These are phyloP conservation scores for Whitmania pigra DNA, from an alignment of 1,140 invertebrate genomes.

Conservation along the genomic window DNA sequence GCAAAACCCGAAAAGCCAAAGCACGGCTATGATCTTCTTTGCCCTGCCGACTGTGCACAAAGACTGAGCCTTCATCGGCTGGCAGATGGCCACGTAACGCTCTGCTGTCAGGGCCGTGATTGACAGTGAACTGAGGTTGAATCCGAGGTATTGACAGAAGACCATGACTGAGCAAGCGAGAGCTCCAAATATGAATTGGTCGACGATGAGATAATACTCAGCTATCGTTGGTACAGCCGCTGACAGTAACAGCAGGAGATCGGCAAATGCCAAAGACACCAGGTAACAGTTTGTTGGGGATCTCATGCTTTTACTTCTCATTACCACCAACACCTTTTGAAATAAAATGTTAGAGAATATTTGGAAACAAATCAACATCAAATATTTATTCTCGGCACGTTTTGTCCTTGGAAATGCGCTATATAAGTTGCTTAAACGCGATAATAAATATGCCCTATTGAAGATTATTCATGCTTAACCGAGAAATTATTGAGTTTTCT, in stretches of 20 bases:
- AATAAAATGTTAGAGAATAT: too few species aligned
- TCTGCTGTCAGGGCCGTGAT: slow-evolving; percentile 88
- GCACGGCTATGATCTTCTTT: slow-evolving; percentile 43
- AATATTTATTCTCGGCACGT: too few species aligned
- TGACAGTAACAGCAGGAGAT: slow-evolving; percentile 47
- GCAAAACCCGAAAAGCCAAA: slow-evolving; percentile 46
- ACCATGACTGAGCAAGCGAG: slow-evolving; percentile 48
- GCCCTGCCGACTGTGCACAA: slow-evolving; percentile 46
- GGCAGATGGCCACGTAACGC: slow-evolving; percentile 80
- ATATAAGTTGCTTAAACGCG: too few species aligned
- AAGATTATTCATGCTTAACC: too few species aligned
- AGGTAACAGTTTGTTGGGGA: slow-evolving; percentile 55
- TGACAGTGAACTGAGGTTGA: slow-evolving; percentile 75
- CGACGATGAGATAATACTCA: slow-evolving; percentile 42
- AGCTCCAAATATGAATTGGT: slow-evolving; percentile 49
- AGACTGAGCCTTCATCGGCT: slow-evolving; percentile 49
- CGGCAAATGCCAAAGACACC: slow-evolving; percentile 47
- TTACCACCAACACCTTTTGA: slow-evolving; percentile 11
- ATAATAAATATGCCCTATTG: too few species aligned
- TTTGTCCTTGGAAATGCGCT: too few species aligned
- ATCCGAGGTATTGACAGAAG: slow-evolving; percentile 52
- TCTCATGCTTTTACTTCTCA: slow-evolving; percentile 39
- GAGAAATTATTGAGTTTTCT: too few species aligned
- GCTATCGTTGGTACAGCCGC: slow-evolving; percentile 50
- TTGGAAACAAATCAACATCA: too few species aligned